Base-by-base conservation (phyloP, 2,797 vertebrate genomes). In the Lagorchestes hirsutus region DNA sequence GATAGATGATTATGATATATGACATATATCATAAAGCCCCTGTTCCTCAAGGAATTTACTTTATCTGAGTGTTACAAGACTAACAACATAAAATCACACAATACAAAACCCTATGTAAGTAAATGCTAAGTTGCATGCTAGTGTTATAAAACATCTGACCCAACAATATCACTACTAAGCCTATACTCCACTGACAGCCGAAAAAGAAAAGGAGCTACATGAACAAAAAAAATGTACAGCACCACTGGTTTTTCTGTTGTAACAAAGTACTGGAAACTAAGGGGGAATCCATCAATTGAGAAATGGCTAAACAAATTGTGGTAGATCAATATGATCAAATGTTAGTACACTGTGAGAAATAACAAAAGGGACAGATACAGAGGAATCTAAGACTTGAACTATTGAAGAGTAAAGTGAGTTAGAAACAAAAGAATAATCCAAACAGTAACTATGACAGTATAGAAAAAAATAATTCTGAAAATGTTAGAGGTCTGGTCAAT, bases 11-110 rank as follows among this genome's bases (percentile, higher is more conserved):
- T 9, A 52, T 52, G 52, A 52, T 6, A 52, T 52, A 52, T 52
- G 50, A 52, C 52, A 74, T 46, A 74, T 46, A 50, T 87, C 3
- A 16, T 57, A 57, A 40, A 50, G 40, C 0, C 24, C 28, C 40
- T n/a, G 93, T 29, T 40, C 67, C 62, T 59, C 93, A 90, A 67
- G 90, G n/a, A 90, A 40, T 46, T 92, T 34, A 92, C 11, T 40
- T 67, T 40, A 31, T 91, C 57, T 46, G 46, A 46, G 46, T 2
- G 46, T 93, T 56, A 28, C 54, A 97, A 92, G 95, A 56, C 27
- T 87, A 56, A 90, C 1, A 58, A 52, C 54, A 62, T 54, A 56
- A 87, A 92, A 57, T 94, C 55, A 92, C 50, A 50, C 0, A 24
- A 34, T 12, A 0, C 28, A 93, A 82, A 59, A 54, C 0, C 3